Percentiles rank a stretch among this genome's conserved stretches.
Conservation (phyloP, 2,113 vertebrate species). For the Spea multiplicata region DNA sequence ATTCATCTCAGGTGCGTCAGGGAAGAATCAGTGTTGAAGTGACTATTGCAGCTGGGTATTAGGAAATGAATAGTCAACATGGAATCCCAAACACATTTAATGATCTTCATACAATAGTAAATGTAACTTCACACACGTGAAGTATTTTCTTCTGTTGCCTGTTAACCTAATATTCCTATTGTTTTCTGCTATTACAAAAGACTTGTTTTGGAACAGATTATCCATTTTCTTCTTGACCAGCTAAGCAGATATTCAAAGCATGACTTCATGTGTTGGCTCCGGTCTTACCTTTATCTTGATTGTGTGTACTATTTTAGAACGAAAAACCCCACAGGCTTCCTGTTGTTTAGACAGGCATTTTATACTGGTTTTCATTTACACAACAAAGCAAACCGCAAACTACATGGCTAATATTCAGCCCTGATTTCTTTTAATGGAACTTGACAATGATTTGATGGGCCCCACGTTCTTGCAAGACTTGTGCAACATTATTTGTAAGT, state of each 20-base stretch:
- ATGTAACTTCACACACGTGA: background rate
- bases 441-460: too few species aligned
- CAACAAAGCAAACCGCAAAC: too few species aligned
- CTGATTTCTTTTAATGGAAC: too few species aligned
- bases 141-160: background rate
- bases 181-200: slow-evolving; percentile 2
- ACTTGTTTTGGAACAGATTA: slow-evolving; percentile 6
- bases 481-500: too few species aligned
- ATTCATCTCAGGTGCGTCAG: slow-evolving; percentile 50
- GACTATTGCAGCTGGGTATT: slow-evolving; percentile 4
- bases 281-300: slow-evolving; percentile 1
- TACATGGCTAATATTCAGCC: too few species aligned
- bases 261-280: slow-evolving; percentile 28
- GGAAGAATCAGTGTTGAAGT: slow-evolving; percentile 40
- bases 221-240: slow-evolving; percentile 9
- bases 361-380: too few species aligned
- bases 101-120: background rate
- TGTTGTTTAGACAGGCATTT: too few species aligned
- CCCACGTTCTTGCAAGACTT: too few species aligned
- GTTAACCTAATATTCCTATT: background rate
- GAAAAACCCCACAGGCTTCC: background rate
- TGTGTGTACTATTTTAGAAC: background rate
- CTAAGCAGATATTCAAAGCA: slow-evolving; percentile 6
- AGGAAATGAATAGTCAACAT: slow-evolving; percentile 19
- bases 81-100: slow-evolving; percentile 34